These are phyloP conservation scores for Hystrix cristata DNA, from an alignment of 2,113 vertebrate species.

Conservation along the genomic window DNA sequence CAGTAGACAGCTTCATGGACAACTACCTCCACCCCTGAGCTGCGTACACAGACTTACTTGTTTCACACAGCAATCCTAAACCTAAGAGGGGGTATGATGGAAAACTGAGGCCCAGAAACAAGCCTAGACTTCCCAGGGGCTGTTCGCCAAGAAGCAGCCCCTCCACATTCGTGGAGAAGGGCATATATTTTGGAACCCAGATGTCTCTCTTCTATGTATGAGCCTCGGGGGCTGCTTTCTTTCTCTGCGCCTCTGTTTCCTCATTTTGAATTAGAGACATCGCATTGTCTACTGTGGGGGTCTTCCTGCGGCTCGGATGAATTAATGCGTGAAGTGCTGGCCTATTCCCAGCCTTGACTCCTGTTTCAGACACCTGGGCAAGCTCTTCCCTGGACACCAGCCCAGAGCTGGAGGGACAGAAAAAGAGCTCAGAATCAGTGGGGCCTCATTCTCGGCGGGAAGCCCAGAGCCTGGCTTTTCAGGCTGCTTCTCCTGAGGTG, in stretches of 20 bases:
- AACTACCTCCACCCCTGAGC: too few species aligned
- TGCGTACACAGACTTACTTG: neutral
- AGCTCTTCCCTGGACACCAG: too few species aligned
- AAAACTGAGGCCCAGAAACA: neutral
- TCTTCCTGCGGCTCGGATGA: neutral
- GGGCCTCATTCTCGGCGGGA: neutral
- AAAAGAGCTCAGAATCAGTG: neutral
- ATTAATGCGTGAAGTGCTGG: neutral
- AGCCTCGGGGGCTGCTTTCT: neutral
- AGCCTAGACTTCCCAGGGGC: neutral
- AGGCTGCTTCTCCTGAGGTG: neutral
- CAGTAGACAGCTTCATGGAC: too few species aligned
- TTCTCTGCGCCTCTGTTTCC: neutral
- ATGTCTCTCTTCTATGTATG: neutral
- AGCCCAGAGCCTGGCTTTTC: neutral
- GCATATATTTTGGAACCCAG: neutral
- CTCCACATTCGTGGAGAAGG: neutral
- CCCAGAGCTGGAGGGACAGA: neutral
- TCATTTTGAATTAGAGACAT: neutral
- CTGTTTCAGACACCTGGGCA: neutral
- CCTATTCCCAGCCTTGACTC: neutral
- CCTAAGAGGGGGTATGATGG: neutral
- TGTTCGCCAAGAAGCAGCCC: neutral
- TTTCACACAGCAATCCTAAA: neutral
- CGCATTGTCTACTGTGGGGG: neutral